Evolutionary conservation across 2,888 invertebrate species (phyloP).

Genomic region (Cephalotes varians): DNA sequence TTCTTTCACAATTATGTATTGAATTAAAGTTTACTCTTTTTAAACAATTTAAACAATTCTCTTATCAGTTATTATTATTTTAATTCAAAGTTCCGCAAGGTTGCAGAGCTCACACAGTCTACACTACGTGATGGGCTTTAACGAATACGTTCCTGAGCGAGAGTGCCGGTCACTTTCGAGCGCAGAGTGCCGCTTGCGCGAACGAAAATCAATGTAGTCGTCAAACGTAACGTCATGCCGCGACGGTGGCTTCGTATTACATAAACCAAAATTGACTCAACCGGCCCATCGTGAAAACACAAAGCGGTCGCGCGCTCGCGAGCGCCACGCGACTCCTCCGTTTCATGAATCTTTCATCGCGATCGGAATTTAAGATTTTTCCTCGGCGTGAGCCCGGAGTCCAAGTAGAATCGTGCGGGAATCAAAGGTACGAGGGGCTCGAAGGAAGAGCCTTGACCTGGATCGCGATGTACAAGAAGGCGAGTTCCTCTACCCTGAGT

Average conservation of each 20-base stretch:
- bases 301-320: conserved; percentile 46
- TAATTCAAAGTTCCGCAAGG: not conserved
- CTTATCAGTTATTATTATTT: too few species aligned
- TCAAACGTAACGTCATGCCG: conserved; percentile 37
- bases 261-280: conserved; percentile 69
- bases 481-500: conserved; percentile 54
- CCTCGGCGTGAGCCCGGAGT: conserved; percentile 50
- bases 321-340: conserved; percentile 64
- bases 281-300: conserved; percentile 48
- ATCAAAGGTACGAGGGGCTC: conserved; percentile 61
- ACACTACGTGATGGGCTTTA: not conserved
- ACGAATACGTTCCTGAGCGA: not conserved
- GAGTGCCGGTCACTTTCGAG: not conserved
- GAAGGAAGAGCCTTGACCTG: conserved; percentile 70
- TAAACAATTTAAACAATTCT: not conserved
- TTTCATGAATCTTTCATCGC: conserved; percentile 71
- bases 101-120: not conserved
- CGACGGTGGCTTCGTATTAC: conserved; percentile 69
- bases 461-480: conserved; percentile 54
- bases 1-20: not conserved
- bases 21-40: not conserved
- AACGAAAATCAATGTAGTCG: conserved; percentile 43
- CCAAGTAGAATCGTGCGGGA: conserved; percentile 48
- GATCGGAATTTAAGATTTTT: conserved; percentile 76
- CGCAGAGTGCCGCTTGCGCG: not conserved